A percentile compares a stretch with the other conserved stretches of the same genome.
phyloP scores from a whole-genome alignment of 2,888 invertebrate genomes.

The Cistogaster globosa region DNA sequence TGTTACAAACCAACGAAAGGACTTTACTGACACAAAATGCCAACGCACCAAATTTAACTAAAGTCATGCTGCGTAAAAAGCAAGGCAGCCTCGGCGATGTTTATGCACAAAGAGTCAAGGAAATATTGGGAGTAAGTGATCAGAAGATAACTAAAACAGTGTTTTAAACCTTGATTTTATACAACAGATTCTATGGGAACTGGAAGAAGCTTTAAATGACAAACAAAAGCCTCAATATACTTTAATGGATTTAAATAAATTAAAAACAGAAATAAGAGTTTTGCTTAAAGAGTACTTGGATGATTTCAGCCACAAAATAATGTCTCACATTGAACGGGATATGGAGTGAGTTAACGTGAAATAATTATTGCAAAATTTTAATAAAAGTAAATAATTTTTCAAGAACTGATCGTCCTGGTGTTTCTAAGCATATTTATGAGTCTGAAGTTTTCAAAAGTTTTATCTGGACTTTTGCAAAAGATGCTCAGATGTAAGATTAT shows the following conservation, averaged over 20 bases:
- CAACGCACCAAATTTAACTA: slow-evolving; percentile 78
- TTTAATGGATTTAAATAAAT: slow-evolving; percentile 77
- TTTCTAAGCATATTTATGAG: slow-evolving; percentile 80
- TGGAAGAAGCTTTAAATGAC: slow-evolving; percentile 78
- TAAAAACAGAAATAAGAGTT: slow-evolving; percentile 81
- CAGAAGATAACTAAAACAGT: not conserved
- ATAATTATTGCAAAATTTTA: not conserved
- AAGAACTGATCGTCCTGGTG: slow-evolving; percentile 80
- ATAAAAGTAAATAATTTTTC: not conserved
- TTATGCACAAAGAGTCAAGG: slow-evolving; percentile 80
- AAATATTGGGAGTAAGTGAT: slow-evolving; percentile 80
- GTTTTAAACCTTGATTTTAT: not conserved
- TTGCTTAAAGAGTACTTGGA: slow-evolving; percentile 80
- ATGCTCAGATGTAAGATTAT: slow-evolving; percentile 78
- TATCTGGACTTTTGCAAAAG: slow-evolving; percentile 81
- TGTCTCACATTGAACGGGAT: slow-evolving; percentile 82
- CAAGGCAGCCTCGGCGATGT: slow-evolving; percentile 82
- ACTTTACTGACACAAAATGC: slow-evolving; percentile 82
- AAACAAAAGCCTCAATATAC: slow-evolving; percentile 75
- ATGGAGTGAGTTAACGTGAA: slow-evolving; percentile 79
- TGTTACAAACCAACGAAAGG: slow-evolving; percentile 81
- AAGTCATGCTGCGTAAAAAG: slow-evolving; percentile 77
- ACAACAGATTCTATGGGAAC: slow-evolving; percentile 80
- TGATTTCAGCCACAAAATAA: slow-evolving; percentile 82
- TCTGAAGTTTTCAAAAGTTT: slow-evolving; percentile 81